Conservation (phyloP, 1,140 invertebrate genomes). For the Drosophila eugracilis region DNA sequence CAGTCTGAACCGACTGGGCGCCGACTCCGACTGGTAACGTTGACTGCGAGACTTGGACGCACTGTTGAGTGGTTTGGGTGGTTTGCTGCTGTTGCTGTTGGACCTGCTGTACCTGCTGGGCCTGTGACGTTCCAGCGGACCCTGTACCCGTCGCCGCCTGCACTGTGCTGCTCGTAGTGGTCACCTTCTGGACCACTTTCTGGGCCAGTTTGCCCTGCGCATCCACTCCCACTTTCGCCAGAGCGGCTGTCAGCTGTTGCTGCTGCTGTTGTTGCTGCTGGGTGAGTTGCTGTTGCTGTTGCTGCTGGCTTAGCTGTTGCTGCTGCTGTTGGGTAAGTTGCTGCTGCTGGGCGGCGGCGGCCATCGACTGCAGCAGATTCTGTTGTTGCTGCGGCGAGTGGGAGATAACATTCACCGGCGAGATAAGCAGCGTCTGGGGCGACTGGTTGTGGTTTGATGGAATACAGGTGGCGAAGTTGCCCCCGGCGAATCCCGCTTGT, state of each 20-base stretch:
- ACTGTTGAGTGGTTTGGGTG: conserved; percentile 86
- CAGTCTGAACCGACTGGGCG: conserved; percentile 87
- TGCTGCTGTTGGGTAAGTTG: conserved; percentile 62
- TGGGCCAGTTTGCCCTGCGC: conserved; percentile 85
- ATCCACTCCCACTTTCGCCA: conserved; percentile 55
- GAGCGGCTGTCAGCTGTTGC: conserved; percentile 63
- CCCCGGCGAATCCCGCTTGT: conserved; percentile 86
- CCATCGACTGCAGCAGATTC: conserved; percentile 78
- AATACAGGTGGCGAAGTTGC: conserved; percentile 87
- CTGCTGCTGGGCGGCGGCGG: conserved; percentile 69
- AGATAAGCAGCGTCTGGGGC: conserved; percentile 92
- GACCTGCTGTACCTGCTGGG: conserved; percentile 73
- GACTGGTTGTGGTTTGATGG: conserved; percentile 91
- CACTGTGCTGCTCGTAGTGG: conserved; percentile 83
- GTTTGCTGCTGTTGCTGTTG: conserved; percentile 74
- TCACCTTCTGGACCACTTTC: conserved; percentile 87
- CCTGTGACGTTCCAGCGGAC: conserved; percentile 34
- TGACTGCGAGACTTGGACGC: conserved; percentile 89
- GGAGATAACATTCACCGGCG: conserved; percentile 90
- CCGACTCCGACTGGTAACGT: conserved; percentile 85
- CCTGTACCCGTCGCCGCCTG: conserved; percentile 57
- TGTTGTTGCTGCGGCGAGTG: conserved; percentile 87
- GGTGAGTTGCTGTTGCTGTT: conserved; percentile 58
- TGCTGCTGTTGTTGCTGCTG: conserved; percentile 67
- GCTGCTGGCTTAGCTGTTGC: conserved; percentile 47